Evolutionary conservation across 2,113 vertebrate genomes (phyloP), one percentile per base, ranked within the genome.

Genomic region (Amphiprion ocellaris): DNA sequence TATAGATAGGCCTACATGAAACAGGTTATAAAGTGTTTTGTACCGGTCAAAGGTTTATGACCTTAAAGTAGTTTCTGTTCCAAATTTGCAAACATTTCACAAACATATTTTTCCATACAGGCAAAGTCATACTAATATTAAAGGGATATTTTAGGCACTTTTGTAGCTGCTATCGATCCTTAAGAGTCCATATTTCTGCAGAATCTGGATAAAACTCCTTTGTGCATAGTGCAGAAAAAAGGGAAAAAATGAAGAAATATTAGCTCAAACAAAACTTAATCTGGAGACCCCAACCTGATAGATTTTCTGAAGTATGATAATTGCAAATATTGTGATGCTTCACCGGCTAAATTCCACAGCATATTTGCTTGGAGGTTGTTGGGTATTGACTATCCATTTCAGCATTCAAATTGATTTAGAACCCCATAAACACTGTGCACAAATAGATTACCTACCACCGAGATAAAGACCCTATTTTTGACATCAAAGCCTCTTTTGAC

Each of bases 391-490:
- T 26, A n/a, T 59, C n/a, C 17, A 69, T 3, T 72, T 64, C 1
- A 54, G 10, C 16, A 28, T 73, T 30, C 5, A 64, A 28, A 52
- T 7, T 15, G 0, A 55, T 58, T 80, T 46, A 60, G 9, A 58
- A 26, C 11, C 11, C 10, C 10, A 60, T 55, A 67, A 58, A 62
- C 47, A 65, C 56, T 26, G n/a, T 37, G 56, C n/a, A 37, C 12
- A 39, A 53, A 21, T 14, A 47, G 5, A 68, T 63, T 21, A 56
- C 78, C 44, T 1, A 46, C 21, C 24, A 60, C 15, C n/a, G 74
- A 56, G 4, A 69, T 26, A n/a, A 74, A 74, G 17, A 24, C 39
- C 9, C 39, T 71, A 75, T 74, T 77, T 79, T 67, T 52, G 60
- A 80, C 28, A 30, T 26, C 23, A 78, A 26, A 52, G 6, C 37